Evolutionary conservation across 2,888 invertebrate genomes (phyloP), one percentile per base, ranked within the genome.

Genomic region (Hybos culiciformis): DNA sequence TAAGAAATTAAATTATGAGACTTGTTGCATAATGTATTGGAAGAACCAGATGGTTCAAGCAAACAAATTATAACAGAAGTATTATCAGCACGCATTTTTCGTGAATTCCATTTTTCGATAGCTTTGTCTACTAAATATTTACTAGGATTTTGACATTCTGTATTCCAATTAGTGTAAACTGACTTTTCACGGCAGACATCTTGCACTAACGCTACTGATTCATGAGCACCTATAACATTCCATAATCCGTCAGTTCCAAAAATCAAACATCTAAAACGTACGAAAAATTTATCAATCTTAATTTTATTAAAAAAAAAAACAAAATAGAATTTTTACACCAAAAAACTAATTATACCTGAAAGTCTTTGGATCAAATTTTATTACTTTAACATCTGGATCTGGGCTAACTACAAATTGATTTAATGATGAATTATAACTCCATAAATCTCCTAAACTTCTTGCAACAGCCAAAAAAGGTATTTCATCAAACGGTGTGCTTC

Each of bases 341-440:
- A 23, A 36, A 5, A 38, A 23, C 2, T 41, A n/a, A n/a, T 47
- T 52, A 57, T 54, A 74, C 75, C 74, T 66, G 60, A 80, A 80
- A 50, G 73, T 76, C 40, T 77, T 72, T 12, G 87, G 76, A 63
- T 91, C 83, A 52, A 92, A 83, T 48, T 79, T 75, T 47, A 87
- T 70, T 3, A 93, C 91, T 46, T 79, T 77, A 11, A 94, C 88
- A 70, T 98, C 97, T 0, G 97, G 97, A 63, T 91, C 91, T 0
- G 97, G 97, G 23, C 93, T 93, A n/a, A 98, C 96, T 15, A 94
- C 84, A 68, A 92, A 98, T 63, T 86, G 83, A 63, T 92, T 82
- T 53, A 81, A 77, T 45, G 80, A 79, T 3, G 85, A 83, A 68
- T 96, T 94, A 63, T 92, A 96, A 56, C 94, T 94, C 97, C 97